These are phyloP conservation scores for Nycticebus coucang DNA, from an alignment of 2,113 vertebrate genomes.

Conservation along the genomic window DNA sequence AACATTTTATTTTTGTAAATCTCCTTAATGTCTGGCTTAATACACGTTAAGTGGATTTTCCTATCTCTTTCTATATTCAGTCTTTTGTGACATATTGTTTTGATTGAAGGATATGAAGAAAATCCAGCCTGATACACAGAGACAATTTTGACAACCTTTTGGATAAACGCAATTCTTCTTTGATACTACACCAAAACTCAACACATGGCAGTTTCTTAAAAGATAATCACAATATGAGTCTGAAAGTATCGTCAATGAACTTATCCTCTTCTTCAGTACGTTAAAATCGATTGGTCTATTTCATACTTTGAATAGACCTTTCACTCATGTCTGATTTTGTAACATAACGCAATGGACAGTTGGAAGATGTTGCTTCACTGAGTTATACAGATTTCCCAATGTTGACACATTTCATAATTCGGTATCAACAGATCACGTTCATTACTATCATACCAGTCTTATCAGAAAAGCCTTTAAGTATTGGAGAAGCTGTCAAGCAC, in stretches of 20 bases:
- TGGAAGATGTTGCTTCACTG: conserved; percentile 42
- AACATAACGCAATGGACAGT: conserved; percentile 50
- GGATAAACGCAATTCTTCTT: neutral
- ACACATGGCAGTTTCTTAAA: neutral
- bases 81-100: neutral
- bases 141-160: neutral
- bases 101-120: neutral
- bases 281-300: neutral
- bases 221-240: neutral
- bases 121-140: neutral
- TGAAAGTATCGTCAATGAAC: neutral
- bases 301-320: neutral
- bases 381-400: conserved; percentile 47
- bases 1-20: neutral
- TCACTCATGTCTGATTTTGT: neutral
- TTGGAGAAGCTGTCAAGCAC: conserved; percentile 66
- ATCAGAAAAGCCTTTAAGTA: conserved; percentile 38
- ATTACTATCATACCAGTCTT: conserved; percentile 50
- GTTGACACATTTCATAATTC: conserved; percentile 54
- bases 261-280: neutral
- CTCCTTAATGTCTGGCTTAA: neutral
- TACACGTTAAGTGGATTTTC: neutral
- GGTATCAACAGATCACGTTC: conserved; percentile 54
- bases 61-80: neutral
- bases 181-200: conserved; percentile 34